Base-by-base conservation (phyloP, 2,113 vertebrate genomes). In the Enhydra lutris region DNA sequence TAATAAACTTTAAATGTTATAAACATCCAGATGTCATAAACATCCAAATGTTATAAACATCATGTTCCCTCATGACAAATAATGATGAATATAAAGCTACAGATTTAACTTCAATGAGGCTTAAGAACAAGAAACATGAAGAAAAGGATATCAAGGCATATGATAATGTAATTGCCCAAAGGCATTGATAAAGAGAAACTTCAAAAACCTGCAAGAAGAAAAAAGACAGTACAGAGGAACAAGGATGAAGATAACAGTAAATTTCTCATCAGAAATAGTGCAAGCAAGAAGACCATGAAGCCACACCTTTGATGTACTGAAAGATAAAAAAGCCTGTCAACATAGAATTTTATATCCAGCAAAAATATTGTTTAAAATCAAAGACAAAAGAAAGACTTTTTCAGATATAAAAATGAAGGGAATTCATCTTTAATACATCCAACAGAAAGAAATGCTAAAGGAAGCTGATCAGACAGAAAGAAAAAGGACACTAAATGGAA, bases 331-430 rank as follows among this genome's bases (percentile, higher is more conserved):
- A 47, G 12, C 4, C 65, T n/a, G 20, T 65, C 74, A 92, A 57
- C 47, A 24, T 57, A 34, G 76, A 67, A 29, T 92, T 79, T 73
- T 42, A 34, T 42, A 73, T 21, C 76, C 21, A 92, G 65, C 69
- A 83, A 92, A 94, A 89, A 63, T 78, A 89, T 63, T 23, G 59
- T 42, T 93, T 65, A 65, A 79, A 95, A 69, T 50, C 24, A 95
- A 65, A 18, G 59, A n/a, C 34, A 94, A 94, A 87, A 78, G 24
- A 45, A 82, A 85, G 42, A 50, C 9, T 39, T 91, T 79, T 95
- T 42, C 17, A 74, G 52, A 65, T 29, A 42, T 67, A 50, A 74
- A 90, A 91, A 17, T 34, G 55, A 29, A 87, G 31, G 39, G n/a
- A 83, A 87, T 95, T 63, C 10, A 67, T 91, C 52, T 45, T 39